These are phyloP conservation scores for Uromys caudimaculatus DNA, from an alignment of 2,797 vertebrate species.

Conservation along the genomic window DNA sequence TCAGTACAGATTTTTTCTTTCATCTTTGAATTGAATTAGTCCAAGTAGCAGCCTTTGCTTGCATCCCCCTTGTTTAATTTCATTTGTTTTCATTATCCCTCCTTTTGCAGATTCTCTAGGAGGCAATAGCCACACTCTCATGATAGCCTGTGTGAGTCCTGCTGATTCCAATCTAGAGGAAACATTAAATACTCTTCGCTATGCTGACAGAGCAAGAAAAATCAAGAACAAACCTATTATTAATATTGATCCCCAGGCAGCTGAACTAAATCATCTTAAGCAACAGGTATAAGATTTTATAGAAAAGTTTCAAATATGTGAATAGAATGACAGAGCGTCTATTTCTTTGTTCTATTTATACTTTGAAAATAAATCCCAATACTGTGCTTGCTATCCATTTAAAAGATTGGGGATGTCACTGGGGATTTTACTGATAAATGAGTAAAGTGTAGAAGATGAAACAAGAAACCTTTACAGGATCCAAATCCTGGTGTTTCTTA, in stretches of 20 bases:
- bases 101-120: constrained; percentile 93
- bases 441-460: background rate
- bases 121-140: constrained; percentile 97
- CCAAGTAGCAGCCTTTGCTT: background rate
- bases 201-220: constrained; percentile 97
- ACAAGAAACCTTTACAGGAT: background rate
- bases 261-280: constrained; percentile 92
- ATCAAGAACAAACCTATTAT: constrained; percentile 98
- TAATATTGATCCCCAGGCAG: constrained; percentile 94
- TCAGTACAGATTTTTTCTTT: constrained; percentile 21
- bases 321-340: constrained; percentile 12
- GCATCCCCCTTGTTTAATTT: constrained; percentile 19
- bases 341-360: constrained; percentile 60
- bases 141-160: constrained; percentile 97
- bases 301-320: constrained; percentile 45
- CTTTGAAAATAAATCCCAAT: constrained; percentile 61
- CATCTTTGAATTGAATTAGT: background rate
- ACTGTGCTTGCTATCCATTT: constrained; percentile 52
- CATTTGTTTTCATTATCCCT: constrained; percentile 28
- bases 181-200: constrained; percentile 96
- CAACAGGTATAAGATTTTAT: constrained; percentile 91
- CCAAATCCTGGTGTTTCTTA: constrained; percentile 46
- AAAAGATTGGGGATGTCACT: constrained; percentile 20
- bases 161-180: constrained; percentile 98
- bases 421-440: constrained; percentile 40